phyloP scores from a whole-genome alignment of 2,888 invertebrate species.

The Eucera pruinosa region DNA sequence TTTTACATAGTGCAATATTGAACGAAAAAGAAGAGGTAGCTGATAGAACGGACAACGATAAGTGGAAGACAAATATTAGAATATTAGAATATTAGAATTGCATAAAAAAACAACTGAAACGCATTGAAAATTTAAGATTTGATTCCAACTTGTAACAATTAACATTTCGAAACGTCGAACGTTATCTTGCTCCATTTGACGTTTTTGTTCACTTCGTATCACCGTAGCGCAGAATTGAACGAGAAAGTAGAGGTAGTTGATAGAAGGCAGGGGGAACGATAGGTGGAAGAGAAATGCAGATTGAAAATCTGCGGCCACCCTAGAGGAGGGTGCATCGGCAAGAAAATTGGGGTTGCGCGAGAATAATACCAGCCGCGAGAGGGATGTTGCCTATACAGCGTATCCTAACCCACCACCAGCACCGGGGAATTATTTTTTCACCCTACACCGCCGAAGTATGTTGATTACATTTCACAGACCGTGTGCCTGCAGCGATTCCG shows the following conservation, averaged over 20 bases:
- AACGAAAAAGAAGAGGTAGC: too few relatives aligned
- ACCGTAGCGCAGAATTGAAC: conserved; percentile 42
- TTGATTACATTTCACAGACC: conserved; percentile 64
- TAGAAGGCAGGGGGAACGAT: conserved; percentile 14
- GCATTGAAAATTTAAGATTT: too few relatives aligned
- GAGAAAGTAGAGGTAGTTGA: conserved; percentile 6
- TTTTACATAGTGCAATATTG: too few relatives aligned
- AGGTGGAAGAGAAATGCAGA: conserved; percentile 70
- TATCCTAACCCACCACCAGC: conserved; percentile 22
- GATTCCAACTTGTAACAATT: too few relatives aligned
- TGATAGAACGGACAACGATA: too few relatives aligned
- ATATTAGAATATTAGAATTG: too few relatives aligned
- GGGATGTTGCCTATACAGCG: conserved; percentile 31
- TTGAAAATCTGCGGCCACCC: conserved; percentile 70
- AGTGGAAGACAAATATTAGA: too few relatives aligned
- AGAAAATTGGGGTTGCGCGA: conserved; percentile 71
- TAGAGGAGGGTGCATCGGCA: conserved; percentile 66
- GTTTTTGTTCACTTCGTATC: conserved; percentile 42
- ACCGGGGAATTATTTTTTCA: conserved; percentile 58
- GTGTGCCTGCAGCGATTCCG: conserved; percentile 50
- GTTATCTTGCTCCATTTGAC: conserved; percentile 12
- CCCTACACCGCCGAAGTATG: conserved; percentile 62
- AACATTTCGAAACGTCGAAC: too few relatives aligned
- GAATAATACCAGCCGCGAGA: conserved; percentile 66
- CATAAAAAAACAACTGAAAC: too few relatives aligned